Evolutionary conservation across 2,797 vertebrate species (phyloP).

Genomic region (Poeciliopsis turneri): DNA sequence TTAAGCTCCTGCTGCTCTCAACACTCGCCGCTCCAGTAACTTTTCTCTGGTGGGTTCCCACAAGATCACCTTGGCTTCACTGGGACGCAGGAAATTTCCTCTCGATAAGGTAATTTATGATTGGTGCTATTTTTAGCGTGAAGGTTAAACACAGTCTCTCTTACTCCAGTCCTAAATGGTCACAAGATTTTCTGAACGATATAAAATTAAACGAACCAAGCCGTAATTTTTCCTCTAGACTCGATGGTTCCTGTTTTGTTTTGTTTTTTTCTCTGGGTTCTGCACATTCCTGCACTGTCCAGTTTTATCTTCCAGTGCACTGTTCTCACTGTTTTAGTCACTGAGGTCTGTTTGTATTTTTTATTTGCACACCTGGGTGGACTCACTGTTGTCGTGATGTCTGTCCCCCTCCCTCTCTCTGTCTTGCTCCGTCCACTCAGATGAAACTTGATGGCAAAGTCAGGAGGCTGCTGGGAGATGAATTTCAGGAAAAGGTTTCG

Average conservation of each 20-base stretch:
- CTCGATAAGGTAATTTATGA: conserved; percentile 81
- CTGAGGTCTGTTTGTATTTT: not conserved
- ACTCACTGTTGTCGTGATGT: conserved; percentile 71
- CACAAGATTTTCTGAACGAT: not conserved
- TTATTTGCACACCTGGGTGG: conserved; percentile 56
- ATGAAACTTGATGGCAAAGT: conserved; percentile 89
- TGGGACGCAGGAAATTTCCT: conserved; percentile 82
- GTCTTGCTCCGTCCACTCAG: conserved; percentile 71
- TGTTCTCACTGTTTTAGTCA: not conserved
- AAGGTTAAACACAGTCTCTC: not conserved
- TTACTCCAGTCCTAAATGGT: not conserved
- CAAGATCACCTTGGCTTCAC: conserved; percentile 80
- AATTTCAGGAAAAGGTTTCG: conserved; percentile 89
- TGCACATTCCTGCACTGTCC: not conserved
- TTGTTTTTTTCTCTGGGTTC: not conserved
- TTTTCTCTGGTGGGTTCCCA: conserved; percentile 85
- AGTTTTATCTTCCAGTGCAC: not conserved
- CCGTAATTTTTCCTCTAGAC: not conserved
- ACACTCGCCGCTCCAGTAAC: conserved; percentile 77
- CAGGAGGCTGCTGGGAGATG: conserved; percentile 86
- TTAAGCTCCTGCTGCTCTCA: conserved; percentile 60
- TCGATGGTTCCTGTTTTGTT: not conserved
- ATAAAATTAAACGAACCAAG: not conserved
- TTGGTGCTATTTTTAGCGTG: not conserved
- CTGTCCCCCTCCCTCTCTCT: conserved; percentile 28